phyloP scores from a whole-genome alignment of 2,113 vertebrate species.

The Tetrao urogallus region DNA sequence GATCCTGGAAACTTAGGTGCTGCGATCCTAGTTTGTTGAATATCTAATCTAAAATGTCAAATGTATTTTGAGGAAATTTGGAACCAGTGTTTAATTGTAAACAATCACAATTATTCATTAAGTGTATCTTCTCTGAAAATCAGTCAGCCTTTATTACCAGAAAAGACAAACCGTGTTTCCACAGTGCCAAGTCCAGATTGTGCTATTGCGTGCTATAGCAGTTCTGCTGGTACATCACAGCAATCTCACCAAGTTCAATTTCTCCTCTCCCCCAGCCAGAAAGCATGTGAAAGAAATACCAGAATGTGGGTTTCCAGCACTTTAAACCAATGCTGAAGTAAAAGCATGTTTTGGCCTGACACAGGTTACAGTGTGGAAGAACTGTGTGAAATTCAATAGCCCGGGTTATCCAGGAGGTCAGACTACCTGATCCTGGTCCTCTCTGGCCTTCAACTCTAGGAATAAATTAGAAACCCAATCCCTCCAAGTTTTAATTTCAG shows the following conservation, averaged over 20 bases:
- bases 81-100: neutral
- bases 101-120: neutral
- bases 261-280: neutral
- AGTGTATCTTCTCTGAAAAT: neutral
- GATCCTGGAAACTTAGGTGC: neutral
- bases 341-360: neutral
- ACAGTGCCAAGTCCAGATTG: neutral
- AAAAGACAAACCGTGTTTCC: neutral
- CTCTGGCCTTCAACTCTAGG: conserved; percentile 26
- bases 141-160: neutral
- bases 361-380: neutral
- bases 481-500: conserved; percentile 66
- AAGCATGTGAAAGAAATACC: neutral
- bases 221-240: neutral
- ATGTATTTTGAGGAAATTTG: neutral
- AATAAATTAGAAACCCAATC: conserved; percentile 69
- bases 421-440: conserved; percentile 58
- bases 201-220: accelerated
- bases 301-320: neutral
- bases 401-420: conserved; percentile 49
- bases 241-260: neutral
- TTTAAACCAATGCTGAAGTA: neutral
- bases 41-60: neutral
- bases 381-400: conserved; percentile 49
- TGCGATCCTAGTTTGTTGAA: neutral